Evolutionary conservation across 1,140 invertebrate genomes (phyloP).

Genomic region (Brachionus manjavacas): DNA sequence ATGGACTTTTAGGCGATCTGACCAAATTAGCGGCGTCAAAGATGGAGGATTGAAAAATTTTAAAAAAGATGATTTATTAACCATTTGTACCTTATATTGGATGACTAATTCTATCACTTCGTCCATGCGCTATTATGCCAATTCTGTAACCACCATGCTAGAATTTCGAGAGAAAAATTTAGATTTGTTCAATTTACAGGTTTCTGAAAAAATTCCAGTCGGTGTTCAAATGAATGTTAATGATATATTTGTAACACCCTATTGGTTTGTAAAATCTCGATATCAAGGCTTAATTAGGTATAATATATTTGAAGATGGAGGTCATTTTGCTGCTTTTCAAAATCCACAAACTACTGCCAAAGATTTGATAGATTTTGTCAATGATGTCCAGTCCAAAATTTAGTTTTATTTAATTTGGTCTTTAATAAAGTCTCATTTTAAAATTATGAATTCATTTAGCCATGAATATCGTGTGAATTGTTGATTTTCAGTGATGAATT

Average conservation of each 20-base stretch:
- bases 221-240: constrained; percentile 54
- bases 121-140: constrained; percentile 70
- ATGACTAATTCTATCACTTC: constrained; percentile 70
- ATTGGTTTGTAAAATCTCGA: constrained; percentile 47
- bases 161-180: constrained; percentile 57
- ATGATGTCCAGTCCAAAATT: background rate
- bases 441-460: too few relatives aligned
- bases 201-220: constrained; percentile 52
- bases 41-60: constrained; percentile 55
- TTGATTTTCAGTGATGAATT: too few relatives aligned
- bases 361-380: constrained; percentile 43
- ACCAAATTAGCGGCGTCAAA: constrained; percentile 65
- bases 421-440: too few relatives aligned
- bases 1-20: constrained; percentile 64
- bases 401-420: background rate
- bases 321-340: constrained; percentile 80
- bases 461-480: too few relatives aligned
- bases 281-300: constrained; percentile 54
- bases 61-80: constrained; percentile 70
- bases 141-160: constrained; percentile 60
- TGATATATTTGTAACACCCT: constrained; percentile 51
- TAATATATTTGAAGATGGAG: constrained; percentile 60
- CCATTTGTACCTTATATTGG: constrained; percentile 85
- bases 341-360: constrained; percentile 39
- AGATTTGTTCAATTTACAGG: constrained; percentile 44